Percentiles rank a stretch among this genome's conserved stretches.
Conservation (phyloP, 1,140 invertebrate genomes). For the Frieseomelitta varia region DNA sequence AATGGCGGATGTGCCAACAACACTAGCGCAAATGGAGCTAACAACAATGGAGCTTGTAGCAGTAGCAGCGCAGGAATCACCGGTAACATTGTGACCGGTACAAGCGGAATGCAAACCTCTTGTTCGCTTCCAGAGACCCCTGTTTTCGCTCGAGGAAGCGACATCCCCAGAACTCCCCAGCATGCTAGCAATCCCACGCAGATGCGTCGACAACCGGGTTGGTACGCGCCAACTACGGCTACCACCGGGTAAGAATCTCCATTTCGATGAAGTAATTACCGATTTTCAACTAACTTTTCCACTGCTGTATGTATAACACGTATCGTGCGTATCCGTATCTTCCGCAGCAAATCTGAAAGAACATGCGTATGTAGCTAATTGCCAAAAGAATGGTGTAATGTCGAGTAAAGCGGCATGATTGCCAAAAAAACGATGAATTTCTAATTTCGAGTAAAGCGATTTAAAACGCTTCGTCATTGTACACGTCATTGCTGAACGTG, state of each 20-base stretch:
- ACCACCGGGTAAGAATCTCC: constrained; percentile 75
- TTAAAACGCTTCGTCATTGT: neutral
- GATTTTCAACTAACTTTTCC: neutral
- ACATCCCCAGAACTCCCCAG: constrained; percentile 89
- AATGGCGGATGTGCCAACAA: constrained; percentile 74
- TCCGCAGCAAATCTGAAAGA: neutral
- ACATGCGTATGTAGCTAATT: neutral
- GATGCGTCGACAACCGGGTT: constrained; percentile 78
- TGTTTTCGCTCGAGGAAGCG: constrained; percentile 90
- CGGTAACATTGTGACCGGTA: constrained; percentile 69
- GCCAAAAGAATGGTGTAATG: neutral
- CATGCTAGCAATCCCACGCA: constrained; percentile 77
- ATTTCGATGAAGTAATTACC: neutral
- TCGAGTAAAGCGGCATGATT: neutral
- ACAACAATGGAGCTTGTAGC: constrained; percentile 82
- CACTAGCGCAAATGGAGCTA: constrained; percentile 64
- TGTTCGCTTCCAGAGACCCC: constrained; percentile 92
- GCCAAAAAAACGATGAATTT: neutral
- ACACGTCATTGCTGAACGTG: no score
- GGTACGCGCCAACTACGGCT: constrained; percentile 79
- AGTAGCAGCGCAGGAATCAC: constrained; percentile 77
- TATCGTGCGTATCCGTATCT: neutral
- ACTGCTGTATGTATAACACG: no score
- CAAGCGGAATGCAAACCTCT: constrained; percentile 87
- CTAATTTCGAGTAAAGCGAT: neutral